Percentiles rank a stretch among this genome's conserved stretches.
These are phyloP conservation scores for Triplophysa bombifrons DNA, from an alignment of 2,797 vertebrate species.

Conservation along the genomic window DNA sequence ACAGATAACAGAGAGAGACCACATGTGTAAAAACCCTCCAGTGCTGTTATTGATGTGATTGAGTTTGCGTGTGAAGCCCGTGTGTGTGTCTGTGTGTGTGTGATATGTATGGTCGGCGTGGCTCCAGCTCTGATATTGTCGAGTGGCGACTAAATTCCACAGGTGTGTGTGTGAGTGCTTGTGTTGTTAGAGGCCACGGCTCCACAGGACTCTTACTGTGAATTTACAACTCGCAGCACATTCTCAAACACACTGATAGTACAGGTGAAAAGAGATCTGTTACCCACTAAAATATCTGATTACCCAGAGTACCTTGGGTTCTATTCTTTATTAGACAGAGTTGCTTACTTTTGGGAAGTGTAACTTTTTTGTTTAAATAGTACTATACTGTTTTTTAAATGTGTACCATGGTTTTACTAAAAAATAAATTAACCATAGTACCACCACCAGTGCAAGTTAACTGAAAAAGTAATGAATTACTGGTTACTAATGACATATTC, in stretches of 20 bases:
- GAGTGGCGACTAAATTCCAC: conserved; percentile 81
- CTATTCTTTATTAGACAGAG: no score
- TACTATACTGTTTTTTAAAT: no score
- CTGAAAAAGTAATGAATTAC: no score
- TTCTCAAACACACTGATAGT: conserved; percentile 48
- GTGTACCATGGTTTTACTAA: no score
- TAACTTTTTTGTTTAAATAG: no score
- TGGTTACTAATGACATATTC: no score
- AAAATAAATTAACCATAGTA: no score
- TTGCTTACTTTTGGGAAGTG: no score
- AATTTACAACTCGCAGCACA: conserved; percentile 64
- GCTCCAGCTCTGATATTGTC: conserved; percentile 79
- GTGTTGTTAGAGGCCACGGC: conserved; percentile 69
- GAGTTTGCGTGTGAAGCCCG: no score
- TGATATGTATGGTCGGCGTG: conserved; percentile 67
- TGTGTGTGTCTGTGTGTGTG: neutral
- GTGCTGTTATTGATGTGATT: neutral
- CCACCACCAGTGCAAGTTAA: no score
- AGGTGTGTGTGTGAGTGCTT: conserved; percentile 73
- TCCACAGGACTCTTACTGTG: conserved; percentile 66
- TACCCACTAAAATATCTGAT: neutral
- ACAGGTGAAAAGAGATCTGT: conserved; percentile 7
- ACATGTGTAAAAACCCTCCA: no score
- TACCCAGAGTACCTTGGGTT: no score
- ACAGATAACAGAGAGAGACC: conserved; percentile 66